These are phyloP conservation scores for Hyphantria cunea DNA, from an alignment of 1,140 invertebrate genomes.

Conservation along the genomic window DNA sequence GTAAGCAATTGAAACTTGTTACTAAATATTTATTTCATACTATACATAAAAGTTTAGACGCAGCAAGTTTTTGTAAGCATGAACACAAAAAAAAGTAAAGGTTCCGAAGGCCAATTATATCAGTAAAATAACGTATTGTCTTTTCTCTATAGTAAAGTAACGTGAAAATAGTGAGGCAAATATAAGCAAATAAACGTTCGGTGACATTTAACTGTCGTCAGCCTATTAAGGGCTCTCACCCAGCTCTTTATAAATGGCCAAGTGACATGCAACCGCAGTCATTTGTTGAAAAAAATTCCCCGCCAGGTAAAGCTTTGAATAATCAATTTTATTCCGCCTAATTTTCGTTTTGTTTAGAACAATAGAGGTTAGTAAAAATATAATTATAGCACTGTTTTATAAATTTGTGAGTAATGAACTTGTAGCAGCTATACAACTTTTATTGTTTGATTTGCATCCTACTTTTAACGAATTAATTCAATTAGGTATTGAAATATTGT, in stretches of 20 bases:
- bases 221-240: constrained; percentile 71
- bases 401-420: neutral
- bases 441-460: too few relatives aligned
- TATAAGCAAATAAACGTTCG: constrained; percentile 65
- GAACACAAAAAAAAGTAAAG: constrained; percentile 2
- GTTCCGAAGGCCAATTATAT: constrained; percentile 10
- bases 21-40: too few relatives aligned
- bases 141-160: constrained; percentile 45
- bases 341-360: constrained; percentile 21
- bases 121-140: constrained; percentile 30
- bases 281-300: constrained; percentile 54
- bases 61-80: too few relatives aligned
- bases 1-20: too few relatives aligned
- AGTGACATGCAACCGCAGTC: constrained; percentile 60
- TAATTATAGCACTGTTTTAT: neutral
- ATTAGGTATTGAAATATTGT: too few relatives aligned
- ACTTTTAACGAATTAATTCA: too few relatives aligned
- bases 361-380: constrained; percentile 23
- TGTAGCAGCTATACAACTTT: neutral
- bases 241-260: constrained; percentile 61
- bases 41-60: too few relatives aligned
- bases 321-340: constrained; percentile 52
- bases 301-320: constrained; percentile 52
- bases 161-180: constrained; percentile 53
- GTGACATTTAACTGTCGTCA: constrained; percentile 76